These are phyloP conservation scores for Callithrix jacchus DNA, from an alignment of 2,113 vertebrate genomes.

Conservation along the genomic window DNA sequence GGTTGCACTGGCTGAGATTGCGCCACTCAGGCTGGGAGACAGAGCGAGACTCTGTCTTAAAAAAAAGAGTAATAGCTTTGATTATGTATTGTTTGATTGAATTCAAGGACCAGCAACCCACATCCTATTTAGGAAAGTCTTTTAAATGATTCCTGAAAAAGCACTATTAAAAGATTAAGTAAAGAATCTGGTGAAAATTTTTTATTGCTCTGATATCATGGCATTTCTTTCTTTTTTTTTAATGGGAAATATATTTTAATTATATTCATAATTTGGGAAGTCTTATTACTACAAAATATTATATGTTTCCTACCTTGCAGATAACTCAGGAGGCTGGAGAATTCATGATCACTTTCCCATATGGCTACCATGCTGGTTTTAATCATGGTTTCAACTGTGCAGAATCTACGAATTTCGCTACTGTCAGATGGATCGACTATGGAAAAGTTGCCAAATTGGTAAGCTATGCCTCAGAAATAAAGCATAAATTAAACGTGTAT, in stretches of 20 bases:
- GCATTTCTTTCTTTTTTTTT: background rate
- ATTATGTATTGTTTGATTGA: background rate
- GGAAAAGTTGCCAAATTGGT: constrained; percentile 95
- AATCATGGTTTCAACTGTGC: constrained; percentile 99
- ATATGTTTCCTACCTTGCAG: constrained; percentile 80
- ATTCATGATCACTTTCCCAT: constrained; percentile 99
- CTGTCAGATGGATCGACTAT: constrained; percentile 97
- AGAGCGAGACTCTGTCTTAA: no score
- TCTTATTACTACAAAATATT: constrained; percentile 46
- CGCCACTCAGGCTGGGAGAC: no score
- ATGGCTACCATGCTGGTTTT: constrained; percentile 98
- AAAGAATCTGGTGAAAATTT: background rate
- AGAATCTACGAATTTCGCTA: constrained; percentile 98
- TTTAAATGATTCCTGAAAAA: background rate
- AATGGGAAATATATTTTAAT: constrained; percentile 38
- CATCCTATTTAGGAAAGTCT: background rate
- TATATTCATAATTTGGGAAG: constrained; percentile 36
- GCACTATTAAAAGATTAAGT: background rate
- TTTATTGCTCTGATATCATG: background rate
- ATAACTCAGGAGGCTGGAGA: constrained; percentile 97
- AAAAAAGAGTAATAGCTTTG: background rate
- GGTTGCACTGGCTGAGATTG: no score
- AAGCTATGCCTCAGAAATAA: constrained; percentile 73
- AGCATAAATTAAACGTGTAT: background rate
- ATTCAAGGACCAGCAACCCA: background rate